Percentiles rank a stretch among this genome's conserved stretches.
Evolutionary conservation across 1,140 invertebrate species (phyloP).

Genomic region (Atta cephalotes): DNA sequence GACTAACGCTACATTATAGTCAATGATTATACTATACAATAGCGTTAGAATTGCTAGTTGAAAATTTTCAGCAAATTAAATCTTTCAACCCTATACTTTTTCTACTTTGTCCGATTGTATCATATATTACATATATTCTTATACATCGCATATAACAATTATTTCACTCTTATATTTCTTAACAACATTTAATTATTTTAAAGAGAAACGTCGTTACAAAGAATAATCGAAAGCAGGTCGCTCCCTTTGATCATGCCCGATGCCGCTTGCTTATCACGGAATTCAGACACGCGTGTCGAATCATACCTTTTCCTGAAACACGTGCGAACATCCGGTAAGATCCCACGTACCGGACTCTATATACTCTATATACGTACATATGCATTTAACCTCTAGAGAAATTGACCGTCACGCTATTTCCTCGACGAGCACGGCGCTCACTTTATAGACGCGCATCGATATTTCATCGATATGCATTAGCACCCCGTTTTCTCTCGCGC

Average conservation of each 20-base stretch:
- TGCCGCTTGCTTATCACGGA: constrained; percentile 52
- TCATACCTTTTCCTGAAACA: constrained; percentile 45
- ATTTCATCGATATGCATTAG: constrained; percentile 67
- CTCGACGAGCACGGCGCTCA: constrained; percentile 7
- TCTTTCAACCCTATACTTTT: not conserved
- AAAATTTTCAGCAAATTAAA: constrained; percentile 7
- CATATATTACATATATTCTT: not conserved
- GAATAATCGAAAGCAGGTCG: constrained; percentile 35
- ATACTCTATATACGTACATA: constrained; percentile 29
- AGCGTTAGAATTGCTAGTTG: not conserved
- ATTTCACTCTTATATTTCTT: not conserved
- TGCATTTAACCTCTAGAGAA: constrained; percentile 35
- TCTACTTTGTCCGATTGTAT: not conserved
- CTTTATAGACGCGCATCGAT: constrained; percentile 69
- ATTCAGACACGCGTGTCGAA: constrained; percentile 60
- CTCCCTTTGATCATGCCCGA: constrained; percentile 39
- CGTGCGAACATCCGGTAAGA: constrained; percentile 31
- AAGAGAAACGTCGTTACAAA: not conserved
- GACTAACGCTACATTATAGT: not conserved
- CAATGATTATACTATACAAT: not conserved
- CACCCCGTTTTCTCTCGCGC: constrained; percentile 42
- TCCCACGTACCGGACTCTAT: constrained; percentile 37
- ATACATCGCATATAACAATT: not conserved
- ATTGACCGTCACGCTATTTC: constrained; percentile 56
- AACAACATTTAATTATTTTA: constrained; percentile 16